Evolutionary conservation across 2,888 invertebrate species (phyloP), one percentile per base, ranked within the genome.

Genomic region (Thera britannica): DNA sequence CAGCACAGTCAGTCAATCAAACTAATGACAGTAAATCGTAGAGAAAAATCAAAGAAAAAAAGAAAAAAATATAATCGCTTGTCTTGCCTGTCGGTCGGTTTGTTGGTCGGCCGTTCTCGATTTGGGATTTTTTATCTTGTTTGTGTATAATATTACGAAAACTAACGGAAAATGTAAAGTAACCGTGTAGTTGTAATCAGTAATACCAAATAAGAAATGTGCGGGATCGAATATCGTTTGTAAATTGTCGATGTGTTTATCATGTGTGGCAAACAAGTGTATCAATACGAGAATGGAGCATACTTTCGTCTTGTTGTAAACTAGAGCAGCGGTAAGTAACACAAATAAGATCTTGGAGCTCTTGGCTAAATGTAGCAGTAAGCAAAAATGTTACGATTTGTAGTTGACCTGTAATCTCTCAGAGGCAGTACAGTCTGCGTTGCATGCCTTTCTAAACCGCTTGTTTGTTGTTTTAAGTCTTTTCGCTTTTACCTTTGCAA

Each of bases 261-360:
- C 85, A 90, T 92, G 91, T 92, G 92, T 88, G 86, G 85, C 88
- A 89, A 62, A 87, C 54, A 49, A 66, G 89, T 83, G 84, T 83
- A 86, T 87, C 81, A 92, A 89, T 82, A 90, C 83, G 79, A 90
- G 86, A 88, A 92, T 89, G 90, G 90, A 91, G 90, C 91, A 90
- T 87, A 90, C 88, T 88, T 90, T 83, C 80, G 84, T 83, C 81
- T 87, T 86, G 80, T 87, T 89, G 77, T 86, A 83, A 85, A 83
- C 80, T 85, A 82, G 82, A 84, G 85, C 81, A 88, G 84, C 84
- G 89, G 92, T 93, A 90, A 90, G 92, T 89, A 68, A 72, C 75
- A 67, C 79, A 72, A 72, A 44, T 79, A 81, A 77, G 74, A 75
- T 75, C 74, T 77, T 70, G 65, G 68, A 81, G 78, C 76, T 75